A percentile compares a stretch with the other conserved stretches of the same genome.
Evolutionary conservation across 2,888 invertebrate genomes (phyloP).

Genomic region (Plebejus melissa): DNA sequence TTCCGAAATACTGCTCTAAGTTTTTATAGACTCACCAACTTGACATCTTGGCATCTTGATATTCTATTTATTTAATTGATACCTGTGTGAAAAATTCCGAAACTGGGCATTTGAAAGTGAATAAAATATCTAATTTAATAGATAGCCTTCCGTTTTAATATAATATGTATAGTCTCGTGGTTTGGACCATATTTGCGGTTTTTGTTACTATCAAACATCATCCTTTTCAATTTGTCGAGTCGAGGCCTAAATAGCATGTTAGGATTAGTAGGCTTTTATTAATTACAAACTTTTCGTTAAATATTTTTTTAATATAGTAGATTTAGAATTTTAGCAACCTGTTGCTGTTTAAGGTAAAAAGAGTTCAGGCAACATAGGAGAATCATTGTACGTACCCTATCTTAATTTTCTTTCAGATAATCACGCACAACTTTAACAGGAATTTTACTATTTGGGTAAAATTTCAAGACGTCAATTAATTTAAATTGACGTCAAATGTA

Average conservation of each 20-base stretch:
- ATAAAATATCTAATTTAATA: no score
- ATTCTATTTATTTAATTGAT: no score
- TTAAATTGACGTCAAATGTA: background rate
- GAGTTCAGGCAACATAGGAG: background rate
- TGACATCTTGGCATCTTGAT: no score
- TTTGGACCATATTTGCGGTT: background rate
- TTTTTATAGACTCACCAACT: no score
- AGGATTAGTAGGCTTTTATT: constrained; percentile 4
- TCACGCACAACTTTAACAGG: background rate
- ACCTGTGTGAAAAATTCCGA: no score
- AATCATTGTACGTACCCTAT: background rate
- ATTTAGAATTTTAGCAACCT: background rate
- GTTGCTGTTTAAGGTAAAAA: background rate
- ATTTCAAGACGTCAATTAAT: background rate
- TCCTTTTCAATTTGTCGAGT: background rate
- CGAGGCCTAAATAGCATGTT: background rate
- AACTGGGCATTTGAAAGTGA: no score
- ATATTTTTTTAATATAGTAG: background rate
- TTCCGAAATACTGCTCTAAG: no score
- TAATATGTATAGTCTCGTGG: no score
- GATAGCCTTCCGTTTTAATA: background rate
- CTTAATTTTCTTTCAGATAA: constrained; percentile 6
- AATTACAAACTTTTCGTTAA: background rate
- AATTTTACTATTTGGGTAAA: background rate
- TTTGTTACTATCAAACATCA: background rate